A percentile compares a stretch with the other conserved stretches of the same genome.
Conservation (phyloP, 2,888 invertebrate species). For the Pachliopta kotzebuea region DNA sequence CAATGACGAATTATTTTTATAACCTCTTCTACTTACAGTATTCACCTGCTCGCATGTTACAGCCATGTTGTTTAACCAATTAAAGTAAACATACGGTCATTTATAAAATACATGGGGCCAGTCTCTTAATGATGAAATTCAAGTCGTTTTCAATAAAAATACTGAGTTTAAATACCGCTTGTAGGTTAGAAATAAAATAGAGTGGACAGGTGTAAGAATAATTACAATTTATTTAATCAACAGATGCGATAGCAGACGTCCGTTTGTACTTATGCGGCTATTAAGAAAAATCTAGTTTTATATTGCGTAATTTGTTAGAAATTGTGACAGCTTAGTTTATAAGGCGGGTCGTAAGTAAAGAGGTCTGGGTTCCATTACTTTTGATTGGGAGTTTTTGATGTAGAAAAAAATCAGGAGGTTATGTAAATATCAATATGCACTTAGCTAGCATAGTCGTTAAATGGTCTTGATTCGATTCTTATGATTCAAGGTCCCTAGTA, state of each 20-base stretch:
- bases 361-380: too few relatives aligned
- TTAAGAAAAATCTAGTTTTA: not conserved
- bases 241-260: conserved; percentile 62
- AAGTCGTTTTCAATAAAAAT: not conserved
- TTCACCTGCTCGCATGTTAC: conserved; percentile 56
- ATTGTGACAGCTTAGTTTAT: not conserved
- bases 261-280: not conserved
- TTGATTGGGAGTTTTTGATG: too few relatives aligned
- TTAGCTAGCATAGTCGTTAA: too few relatives aligned
- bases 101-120: conserved; percentile 51
- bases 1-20: conserved; percentile 31
- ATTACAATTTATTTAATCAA: conserved; percentile 51
- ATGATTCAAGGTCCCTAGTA: too few relatives aligned
- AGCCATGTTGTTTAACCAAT: conserved; percentile 52
- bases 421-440: too few relatives aligned
- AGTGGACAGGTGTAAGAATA: conserved; percentile 59
- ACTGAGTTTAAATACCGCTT: not conserved
- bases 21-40: conserved; percentile 47
- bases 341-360: too few relatives aligned
- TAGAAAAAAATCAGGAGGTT: too few relatives aligned
- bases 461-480: too few relatives aligned
- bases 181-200: conserved; percentile 24
- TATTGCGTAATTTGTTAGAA: not conserved
- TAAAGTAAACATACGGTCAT: conserved; percentile 49
- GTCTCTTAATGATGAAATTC: not conserved